Percentiles rank a stretch among this genome's conserved stretches.
Conservation (phyloP, 1,140 invertebrate genomes). For the Plectrocnemia conspersa region DNA sequence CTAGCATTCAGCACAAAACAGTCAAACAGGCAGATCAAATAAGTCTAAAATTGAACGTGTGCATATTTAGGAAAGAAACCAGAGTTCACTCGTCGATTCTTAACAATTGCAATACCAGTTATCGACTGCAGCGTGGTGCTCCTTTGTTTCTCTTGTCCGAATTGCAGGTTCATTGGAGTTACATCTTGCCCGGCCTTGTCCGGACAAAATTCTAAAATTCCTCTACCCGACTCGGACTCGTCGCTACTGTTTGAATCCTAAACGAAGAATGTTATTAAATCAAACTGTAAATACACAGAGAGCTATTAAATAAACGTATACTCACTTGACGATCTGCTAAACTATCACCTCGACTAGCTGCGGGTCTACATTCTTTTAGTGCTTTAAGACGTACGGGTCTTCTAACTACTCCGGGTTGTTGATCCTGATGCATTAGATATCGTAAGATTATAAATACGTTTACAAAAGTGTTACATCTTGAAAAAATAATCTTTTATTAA, state of each 20-base stretch:
- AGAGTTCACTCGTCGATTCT: slow-evolving; percentile 5
- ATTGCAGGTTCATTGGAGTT: slow-evolving; percentile 79
- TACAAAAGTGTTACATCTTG: no score
- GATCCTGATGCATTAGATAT: no score
- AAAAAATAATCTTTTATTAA: no score
- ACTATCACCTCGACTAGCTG: slow-evolving; percentile 30
- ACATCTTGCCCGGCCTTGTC: slow-evolving; percentile 86
- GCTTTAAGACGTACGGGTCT: slow-evolving; percentile 22
- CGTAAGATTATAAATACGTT: no score
- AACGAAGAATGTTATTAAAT: background rate
- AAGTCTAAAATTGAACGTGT: slow-evolving; percentile 6
- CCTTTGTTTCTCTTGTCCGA: slow-evolving; percentile 63
- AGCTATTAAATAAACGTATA: background rate
- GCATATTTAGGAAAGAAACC: slow-evolving; percentile 13
- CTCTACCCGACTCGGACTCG: slow-evolving; percentile 55
- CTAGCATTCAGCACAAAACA: slow-evolving; percentile 5
- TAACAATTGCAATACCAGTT: slow-evolving; percentile 52
- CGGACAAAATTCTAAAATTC: slow-evolving; percentile 79
- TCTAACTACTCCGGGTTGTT: slow-evolving; percentile 28
- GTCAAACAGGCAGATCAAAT: slow-evolving; percentile 2
- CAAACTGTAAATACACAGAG: no score
- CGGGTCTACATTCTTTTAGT: slow-evolving; percentile 29
- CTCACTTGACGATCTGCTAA: slow-evolving; percentile 29
- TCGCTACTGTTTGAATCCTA: slow-evolving; percentile 50
- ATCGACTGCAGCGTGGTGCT: slow-evolving; percentile 69